Percentiles rank a stretch among this genome's conserved stretches.
These are phyloP conservation scores for Atlantisia rogersi DNA, from an alignment of 2,113 vertebrate genomes.

Conservation along the genomic window DNA sequence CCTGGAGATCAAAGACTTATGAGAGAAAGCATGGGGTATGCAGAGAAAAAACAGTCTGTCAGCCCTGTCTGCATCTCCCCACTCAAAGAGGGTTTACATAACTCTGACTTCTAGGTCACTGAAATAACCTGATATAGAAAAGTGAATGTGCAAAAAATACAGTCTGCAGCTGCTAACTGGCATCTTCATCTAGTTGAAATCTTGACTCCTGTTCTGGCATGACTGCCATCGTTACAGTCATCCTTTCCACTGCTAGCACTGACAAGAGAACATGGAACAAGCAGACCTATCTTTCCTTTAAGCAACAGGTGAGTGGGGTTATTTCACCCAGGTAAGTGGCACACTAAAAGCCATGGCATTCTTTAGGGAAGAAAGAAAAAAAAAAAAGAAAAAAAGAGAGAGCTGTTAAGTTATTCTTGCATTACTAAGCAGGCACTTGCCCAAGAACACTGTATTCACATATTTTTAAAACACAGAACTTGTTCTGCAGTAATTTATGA, in stretches of 20 bases:
- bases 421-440: not conserved
- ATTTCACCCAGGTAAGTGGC: not conserved
- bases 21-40: not conserved
- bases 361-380: not conserved
- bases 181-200: not conserved
- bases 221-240: not conserved
- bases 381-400: not conserved
- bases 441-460: not conserved
- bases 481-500: not conserved
- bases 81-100: not conserved
- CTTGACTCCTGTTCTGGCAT: not conserved
- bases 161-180: not conserved
- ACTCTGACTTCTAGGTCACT: not conserved
- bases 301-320: not conserved
- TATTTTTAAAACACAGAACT: not conserved
- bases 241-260: not conserved
- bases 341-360: not conserved
- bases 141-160: conserved; percentile 70
- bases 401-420: not conserved
- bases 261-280: not conserved
- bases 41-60: not conserved
- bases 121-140: not conserved
- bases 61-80: not conserved
- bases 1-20: not conserved
- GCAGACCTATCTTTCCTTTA: not conserved